Evolutionary conservation across 2,113 vertebrate species (phyloP), one percentile per base, ranked within the genome.

Genomic region (Butastur rufipennis): DNA sequence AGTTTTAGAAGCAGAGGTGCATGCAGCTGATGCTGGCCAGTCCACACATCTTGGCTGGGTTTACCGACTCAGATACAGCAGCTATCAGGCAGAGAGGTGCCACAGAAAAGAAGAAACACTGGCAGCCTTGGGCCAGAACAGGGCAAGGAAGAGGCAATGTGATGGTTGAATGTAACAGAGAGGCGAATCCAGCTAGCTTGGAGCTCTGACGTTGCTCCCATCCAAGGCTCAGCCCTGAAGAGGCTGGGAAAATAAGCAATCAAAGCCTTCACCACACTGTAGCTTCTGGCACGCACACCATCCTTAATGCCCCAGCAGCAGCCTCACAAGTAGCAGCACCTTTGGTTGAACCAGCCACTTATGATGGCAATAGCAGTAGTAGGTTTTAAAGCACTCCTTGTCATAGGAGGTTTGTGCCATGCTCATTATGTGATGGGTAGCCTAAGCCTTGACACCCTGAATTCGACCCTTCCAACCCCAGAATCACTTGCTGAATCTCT

Each of bases 341-440:
- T 70, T 66, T 36, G 31, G 48, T 22, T 43, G 42, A 81, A 89
- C 14, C 31, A 29, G 40, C 25, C 78, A 26, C n/a, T 66, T 75
- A 58, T 0, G 0, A 55, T 3, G 8, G 53, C 3, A 3, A 56
- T 31, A 77, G 45, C 22, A 91, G 36, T 16, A 86, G 34, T 0
- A 50, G 9, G 42, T 47, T 93, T 94, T 31, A 86, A 88, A 94
- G 58, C 31, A 38, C 10, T 65, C 23, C 18, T 67, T 74, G 13
- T 61, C 65, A 53, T 3, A 50, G 22, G 18, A 52, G 14, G 20
- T 55, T 90, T 86, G 23, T 88, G 55, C 27, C 72, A 73, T 9
- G 36, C 23, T 90, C 31, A 32, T 34, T 50, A 68, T 5, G 13
- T 15, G 50, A 56, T 4, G 29, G 3, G 21, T 5, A 78, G 12